These are phyloP conservation scores for Edolisoma coerulescens DNA, from an alignment of 2,113 vertebrate species.

Conservation along the genomic window DNA sequence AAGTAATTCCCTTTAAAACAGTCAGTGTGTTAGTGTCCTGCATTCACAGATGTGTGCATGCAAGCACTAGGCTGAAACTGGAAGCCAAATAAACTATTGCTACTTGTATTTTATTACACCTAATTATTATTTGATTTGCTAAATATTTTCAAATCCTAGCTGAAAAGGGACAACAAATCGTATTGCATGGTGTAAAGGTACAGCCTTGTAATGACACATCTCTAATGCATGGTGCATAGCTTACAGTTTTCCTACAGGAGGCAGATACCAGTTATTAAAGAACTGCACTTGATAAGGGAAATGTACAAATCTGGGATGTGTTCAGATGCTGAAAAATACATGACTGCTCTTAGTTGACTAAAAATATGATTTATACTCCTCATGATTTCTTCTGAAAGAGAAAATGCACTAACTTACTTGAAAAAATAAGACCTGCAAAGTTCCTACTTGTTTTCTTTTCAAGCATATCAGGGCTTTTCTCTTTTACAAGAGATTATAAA, in stretches of 20 bases:
- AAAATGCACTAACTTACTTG: background rate
- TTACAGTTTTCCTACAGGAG: background rate
- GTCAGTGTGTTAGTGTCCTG: background rate
- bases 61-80: background rate
- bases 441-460: background rate
- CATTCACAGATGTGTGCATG: fast-evolving
- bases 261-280: background rate
- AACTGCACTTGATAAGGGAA: background rate
- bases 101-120: background rate
- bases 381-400: background rate
- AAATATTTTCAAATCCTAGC: background rate
- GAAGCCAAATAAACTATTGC: background rate
- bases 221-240: background rate
- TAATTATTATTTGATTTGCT: background rate
- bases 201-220: background rate
- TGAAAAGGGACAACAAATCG: background rate
- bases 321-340: background rate
- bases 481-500: background rate
- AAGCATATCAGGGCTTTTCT: background rate
- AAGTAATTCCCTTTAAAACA: background rate
- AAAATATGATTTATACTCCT: background rate
- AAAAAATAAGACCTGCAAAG: background rate
- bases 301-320: background rate
- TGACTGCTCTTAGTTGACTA: background rate
- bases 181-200: background rate